phyloP scores from a whole-genome alignment of 2,113 vertebrate genomes.

The Ceuthmochares aereus region DNA sequence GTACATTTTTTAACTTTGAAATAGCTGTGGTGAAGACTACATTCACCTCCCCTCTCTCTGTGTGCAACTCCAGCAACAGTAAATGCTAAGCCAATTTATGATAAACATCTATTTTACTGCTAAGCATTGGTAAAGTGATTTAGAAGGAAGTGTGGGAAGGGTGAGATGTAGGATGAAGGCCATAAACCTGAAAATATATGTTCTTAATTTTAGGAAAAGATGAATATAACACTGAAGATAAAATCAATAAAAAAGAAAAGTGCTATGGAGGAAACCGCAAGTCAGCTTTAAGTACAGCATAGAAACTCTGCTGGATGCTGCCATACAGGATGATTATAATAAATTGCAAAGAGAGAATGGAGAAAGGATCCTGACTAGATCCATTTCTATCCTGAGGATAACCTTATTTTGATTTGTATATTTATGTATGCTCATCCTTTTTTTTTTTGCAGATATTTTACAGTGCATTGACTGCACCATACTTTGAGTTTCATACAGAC shows the following conservation, averaged over 20 bases:
- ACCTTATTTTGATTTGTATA: conserved; percentile 35
- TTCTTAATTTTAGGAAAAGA: conserved; percentile 54
- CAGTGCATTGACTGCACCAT: not conserved
- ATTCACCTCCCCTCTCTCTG: not conserved
- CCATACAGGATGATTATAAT: conserved; percentile 42
- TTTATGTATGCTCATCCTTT: not conserved
- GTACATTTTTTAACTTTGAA: not conserved
- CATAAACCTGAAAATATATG: conserved; percentile 51
- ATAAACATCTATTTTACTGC: conserved; percentile 37
- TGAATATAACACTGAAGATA: conserved; percentile 20
- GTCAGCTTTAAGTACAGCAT: conserved; percentile 18
- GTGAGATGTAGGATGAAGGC: conserved; percentile 19
- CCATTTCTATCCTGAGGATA: conserved; percentile 35
- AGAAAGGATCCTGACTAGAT: conserved; percentile 41
- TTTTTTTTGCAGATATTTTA: conserved; percentile 51
- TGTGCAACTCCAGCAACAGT: not conserved
- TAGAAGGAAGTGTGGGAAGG: conserved; percentile 24
- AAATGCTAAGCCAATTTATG: conserved; percentile 7
- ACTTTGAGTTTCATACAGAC: not conserved
- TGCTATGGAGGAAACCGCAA: conserved; percentile 1
- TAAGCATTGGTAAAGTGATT: conserved; percentile 47
- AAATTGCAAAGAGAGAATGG: conserved; percentile 48
- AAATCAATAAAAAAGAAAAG: conserved; percentile 54
- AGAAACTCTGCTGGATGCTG: conserved; percentile 22
- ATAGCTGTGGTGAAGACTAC: not conserved